Evolutionary conservation across 2,888 invertebrate genomes (phyloP), one percentile per base, ranked within the genome.

Genomic region (Odiellus spinosus): DNA sequence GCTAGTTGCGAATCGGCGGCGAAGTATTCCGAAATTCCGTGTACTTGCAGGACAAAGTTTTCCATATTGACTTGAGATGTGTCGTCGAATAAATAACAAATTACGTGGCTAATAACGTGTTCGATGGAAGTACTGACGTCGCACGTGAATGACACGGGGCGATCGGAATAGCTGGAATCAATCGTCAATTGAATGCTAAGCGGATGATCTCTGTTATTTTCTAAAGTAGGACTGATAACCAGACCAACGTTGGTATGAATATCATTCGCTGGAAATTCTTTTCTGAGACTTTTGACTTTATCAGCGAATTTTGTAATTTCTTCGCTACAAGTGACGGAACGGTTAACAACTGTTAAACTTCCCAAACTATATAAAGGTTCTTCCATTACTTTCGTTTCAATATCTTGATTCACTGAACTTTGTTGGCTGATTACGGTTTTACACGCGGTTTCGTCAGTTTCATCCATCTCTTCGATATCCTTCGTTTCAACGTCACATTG

Each of bases 181-280:
- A 95, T 83, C 59, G 85, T 73, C 55, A 95, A 71, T 69, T 91
- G 91, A 57, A 93, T 82, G 64, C 88, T 90, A 43, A 86, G 83
- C 55, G 80, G 76, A 50, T 76, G 76, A 21, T 78, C 75, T 64
- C 84, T 83, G 55, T 76, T 74, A 62, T 80, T 82, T 56, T 82
- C 80, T 56, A 88, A 80, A 60, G 84, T 77, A 1, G 88, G 80
- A 55, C 91, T 90, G 53, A 88, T 76, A 49, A 93, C 79, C 60
- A 88, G 77, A 0, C 93, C 93, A 36, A 82, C 77, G 69, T 95
- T 93, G 12, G 84, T 82, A 48, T 69, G 72, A 17, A 73, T 72
- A 64, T 91, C 83, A 44, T 77, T 75, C 61, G 79, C 75, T 1
- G 74, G 71, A 66, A 82, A 90, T 59, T 77, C 76, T 15, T 19